Conservation (phyloP, 2,888 invertebrate genomes). For the Drosophila rubida region DNA sequence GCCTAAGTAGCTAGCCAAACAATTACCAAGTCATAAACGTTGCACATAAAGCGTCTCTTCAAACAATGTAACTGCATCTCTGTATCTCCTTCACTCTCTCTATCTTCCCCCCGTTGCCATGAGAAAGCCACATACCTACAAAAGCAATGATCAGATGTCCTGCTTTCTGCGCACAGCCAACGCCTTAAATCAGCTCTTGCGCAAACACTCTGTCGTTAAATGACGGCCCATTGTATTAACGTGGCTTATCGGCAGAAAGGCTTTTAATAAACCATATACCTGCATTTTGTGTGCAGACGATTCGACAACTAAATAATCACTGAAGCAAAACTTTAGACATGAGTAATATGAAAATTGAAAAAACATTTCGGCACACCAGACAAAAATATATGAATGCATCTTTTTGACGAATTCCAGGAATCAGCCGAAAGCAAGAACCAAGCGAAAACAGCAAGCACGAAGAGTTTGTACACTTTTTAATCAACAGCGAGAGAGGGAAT, state of each 20-base stretch:
- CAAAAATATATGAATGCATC: conserved; percentile 10
- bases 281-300: conserved; percentile 26
- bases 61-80: conserved; percentile 38
- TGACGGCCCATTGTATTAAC: conserved; percentile 59
- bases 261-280: conserved; percentile 70
- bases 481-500: no score
- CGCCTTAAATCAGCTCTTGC: conserved; percentile 69
- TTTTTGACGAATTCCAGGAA: conserved; percentile 20
- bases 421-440: background rate
- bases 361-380: conserved; percentile 50
- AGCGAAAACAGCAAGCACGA: background rate
- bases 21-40: conserved; percentile 59
- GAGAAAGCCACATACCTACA: conserved; percentile 17
- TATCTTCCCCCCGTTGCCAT: background rate
- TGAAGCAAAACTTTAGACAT: conserved; percentile 70
- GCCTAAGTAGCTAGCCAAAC: conserved; percentile 60
- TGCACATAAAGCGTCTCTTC: conserved; percentile 32
- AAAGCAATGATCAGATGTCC: conserved; percentile 67
- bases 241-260: conserved; percentile 66
- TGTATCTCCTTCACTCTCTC: background rate
- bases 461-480: background rate
- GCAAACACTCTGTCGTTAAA: conserved; percentile 61
- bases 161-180: conserved; percentile 51
- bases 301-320: conserved; percentile 53
- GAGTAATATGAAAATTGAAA: conserved; percentile 80